phyloP scores from a whole-genome alignment of 2,113 vertebrate genomes.

The Climacteris rufus region DNA sequence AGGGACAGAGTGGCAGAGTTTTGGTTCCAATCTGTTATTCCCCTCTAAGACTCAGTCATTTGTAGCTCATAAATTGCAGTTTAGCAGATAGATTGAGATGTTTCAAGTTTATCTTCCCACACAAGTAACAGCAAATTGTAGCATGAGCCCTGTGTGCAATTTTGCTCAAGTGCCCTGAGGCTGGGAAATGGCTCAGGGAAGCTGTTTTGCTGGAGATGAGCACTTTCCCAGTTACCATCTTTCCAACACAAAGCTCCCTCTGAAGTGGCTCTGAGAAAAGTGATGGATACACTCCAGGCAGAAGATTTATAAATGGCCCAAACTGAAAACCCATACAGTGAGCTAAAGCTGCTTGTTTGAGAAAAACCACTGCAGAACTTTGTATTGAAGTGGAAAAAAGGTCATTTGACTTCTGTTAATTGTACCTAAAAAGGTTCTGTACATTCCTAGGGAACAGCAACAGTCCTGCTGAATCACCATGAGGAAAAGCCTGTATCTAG shows the following conservation, averaged over 20 bases:
- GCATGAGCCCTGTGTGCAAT: neutral
- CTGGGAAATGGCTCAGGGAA: neutral
- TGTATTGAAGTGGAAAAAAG: neutral
- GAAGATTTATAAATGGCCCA: neutral
- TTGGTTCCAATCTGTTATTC: neutral
- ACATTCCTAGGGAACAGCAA: neutral
- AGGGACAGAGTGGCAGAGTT: neutral
- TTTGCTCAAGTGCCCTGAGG: neutral
- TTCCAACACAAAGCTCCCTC: neutral
- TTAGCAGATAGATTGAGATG: neutral
- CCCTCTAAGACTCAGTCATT: neutral
- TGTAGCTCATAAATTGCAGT: neutral
- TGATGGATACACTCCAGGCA: neutral
- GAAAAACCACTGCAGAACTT: neutral
- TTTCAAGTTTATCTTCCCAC: slow-evolving; percentile 25
- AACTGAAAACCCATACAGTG: neutral
- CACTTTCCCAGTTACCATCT: neutral
- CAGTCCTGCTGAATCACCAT: slow-evolving; percentile 7
- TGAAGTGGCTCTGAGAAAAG: neutral
- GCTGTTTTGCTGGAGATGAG: neutral
- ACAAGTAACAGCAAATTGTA: neutral
- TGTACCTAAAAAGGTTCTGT: neutral
- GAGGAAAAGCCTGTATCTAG: neutral
- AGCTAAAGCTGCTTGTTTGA: neutral
- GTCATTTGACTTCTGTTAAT: neutral